Evolutionary conservation across 2,797 vertebrate genomes (phyloP), one percentile per base, ranked within the genome.

Genomic region (Argyrosomus regius): DNA sequence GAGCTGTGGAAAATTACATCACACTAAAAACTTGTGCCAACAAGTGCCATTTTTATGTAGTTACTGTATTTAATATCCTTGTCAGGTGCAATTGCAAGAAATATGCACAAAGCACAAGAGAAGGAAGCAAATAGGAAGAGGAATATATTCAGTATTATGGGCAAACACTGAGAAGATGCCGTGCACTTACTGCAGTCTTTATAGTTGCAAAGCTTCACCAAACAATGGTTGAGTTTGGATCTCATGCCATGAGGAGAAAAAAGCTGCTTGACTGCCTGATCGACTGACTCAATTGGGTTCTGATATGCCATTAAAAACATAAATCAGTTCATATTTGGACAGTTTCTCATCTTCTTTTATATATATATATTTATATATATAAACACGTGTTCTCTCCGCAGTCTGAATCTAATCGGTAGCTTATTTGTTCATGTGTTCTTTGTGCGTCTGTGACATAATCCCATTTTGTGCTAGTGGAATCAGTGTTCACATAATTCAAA

Each of bases 401-500:
- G 69, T 61, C 35, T 12, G 35, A 83, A 39, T 50, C 57, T 48
- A 14, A 65, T 68, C 16, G 4, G 63, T 64, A 24, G n/a, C 11
- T 75, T 56, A 56, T 78, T 72, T 49, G 39, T 66, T 73, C 57
- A 62, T 77, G 45, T 57, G 31, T 10, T 77, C 61, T 84, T 48
- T 63, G 22, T 63, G 77, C 45, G 45, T 13, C 48, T 69, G 58
- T 39, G 50, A 77, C 26, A 53, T 80, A 71, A 81, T 86, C n/a
- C 5, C 9, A 73, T 82, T 52, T 79, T 66, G n/a, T 60, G 49
- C 17, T 39, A 24, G 49, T 68, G 39, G n/a, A 78, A 80, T 73
- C 60, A 58, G 49, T 52, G 53, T 58, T 77, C 26, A 58, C 57
- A 58, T 54, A 64, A 81, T 77, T 80, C 26, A 85, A 28, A 73